Evolutionary conservation across 2,888 invertebrate genomes (phyloP).

Genomic region (Xanthia togata): DNA sequence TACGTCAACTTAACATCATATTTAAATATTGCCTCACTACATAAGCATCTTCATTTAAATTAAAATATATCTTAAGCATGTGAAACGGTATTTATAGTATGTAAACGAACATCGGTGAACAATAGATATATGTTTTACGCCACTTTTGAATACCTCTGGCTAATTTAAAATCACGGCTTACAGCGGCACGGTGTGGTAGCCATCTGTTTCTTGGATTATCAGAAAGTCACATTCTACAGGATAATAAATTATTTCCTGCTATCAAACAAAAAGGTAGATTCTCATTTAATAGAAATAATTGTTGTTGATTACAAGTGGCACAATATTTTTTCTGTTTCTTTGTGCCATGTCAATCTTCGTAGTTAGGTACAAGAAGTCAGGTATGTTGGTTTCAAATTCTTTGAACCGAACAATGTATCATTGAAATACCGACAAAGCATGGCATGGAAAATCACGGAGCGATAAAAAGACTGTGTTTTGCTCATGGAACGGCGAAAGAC

Average conservation of each 20-base stretch:
- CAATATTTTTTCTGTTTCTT: not conserved
- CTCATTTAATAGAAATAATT: not conserved
- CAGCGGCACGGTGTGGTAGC: not conserved
- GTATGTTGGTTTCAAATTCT: conserved; percentile 47
- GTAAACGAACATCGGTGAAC: conserved; percentile 26
- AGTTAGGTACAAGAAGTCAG: conserved; percentile 26
- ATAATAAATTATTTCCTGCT: not conserved
- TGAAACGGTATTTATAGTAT: conserved; percentile 49
- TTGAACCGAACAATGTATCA: conserved; percentile 56
- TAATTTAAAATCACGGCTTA: conserved; percentile 3
- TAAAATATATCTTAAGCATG: conserved; percentile 53
- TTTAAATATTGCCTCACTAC: conserved; percentile 62
- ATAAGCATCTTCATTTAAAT: conserved; percentile 66
- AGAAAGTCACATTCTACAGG: not conserved
- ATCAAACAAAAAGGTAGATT: too few species aligned
- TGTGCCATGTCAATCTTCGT: not conserved
- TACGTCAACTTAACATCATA: conserved; percentile 45
- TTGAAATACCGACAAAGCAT: conserved; percentile 56
- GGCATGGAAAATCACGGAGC: conserved; percentile 45
- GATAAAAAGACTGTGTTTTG: conserved; percentile 44
- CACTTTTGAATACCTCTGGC: conserved; percentile 2
- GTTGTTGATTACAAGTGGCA: not conserved
- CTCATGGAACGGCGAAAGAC: conserved; percentile 15
- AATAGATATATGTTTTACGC: conserved; percentile 15
- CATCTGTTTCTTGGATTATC: not conserved